These are phyloP conservation scores for Spermophilus dauricus DNA, from an alignment of 2,113 vertebrate genomes.

Conservation along the genomic window DNA sequence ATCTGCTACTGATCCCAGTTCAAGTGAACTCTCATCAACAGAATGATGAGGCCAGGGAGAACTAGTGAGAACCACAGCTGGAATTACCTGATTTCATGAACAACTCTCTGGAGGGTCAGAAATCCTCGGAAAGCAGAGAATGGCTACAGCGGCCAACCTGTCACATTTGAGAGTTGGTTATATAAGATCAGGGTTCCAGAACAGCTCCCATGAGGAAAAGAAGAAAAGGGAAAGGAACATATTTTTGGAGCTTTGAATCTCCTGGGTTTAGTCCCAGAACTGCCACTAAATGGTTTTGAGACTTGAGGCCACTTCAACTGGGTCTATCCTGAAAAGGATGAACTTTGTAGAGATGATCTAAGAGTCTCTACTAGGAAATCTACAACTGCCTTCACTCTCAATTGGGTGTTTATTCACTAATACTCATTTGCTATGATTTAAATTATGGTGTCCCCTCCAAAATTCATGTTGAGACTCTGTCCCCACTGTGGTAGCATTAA, in stretches of 20 bases:
- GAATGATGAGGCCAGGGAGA: not conserved
- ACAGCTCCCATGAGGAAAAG: not conserved
- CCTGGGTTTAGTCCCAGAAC: not conserved
- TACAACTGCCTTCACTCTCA: not conserved
- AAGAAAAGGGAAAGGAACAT: not conserved
- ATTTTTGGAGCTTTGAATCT: not conserved
- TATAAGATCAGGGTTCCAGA: not conserved
- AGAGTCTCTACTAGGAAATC: not conserved
- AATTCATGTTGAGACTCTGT: not conserved
- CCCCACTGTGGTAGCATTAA: too few relatives aligned
- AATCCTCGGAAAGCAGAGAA: slow-evolving; percentile 21
- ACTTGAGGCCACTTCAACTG: not conserved
- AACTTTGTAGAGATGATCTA: not conserved
- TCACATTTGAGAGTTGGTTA: not conserved
- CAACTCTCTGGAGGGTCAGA: not conserved
- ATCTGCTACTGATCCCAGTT: not conserved
- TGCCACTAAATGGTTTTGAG: not conserved
- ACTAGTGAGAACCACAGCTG: not conserved
- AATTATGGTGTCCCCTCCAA: not conserved
- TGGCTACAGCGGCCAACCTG: not conserved
- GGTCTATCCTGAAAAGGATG: not conserved
- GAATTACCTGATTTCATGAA: not conserved
- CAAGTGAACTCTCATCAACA: not conserved
- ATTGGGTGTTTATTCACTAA: not conserved
- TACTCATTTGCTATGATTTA: not conserved